These are phyloP conservation scores for Lordiphosa mommai DNA, from an alignment of 1,140 invertebrate genomes.

Conservation along the genomic window DNA sequence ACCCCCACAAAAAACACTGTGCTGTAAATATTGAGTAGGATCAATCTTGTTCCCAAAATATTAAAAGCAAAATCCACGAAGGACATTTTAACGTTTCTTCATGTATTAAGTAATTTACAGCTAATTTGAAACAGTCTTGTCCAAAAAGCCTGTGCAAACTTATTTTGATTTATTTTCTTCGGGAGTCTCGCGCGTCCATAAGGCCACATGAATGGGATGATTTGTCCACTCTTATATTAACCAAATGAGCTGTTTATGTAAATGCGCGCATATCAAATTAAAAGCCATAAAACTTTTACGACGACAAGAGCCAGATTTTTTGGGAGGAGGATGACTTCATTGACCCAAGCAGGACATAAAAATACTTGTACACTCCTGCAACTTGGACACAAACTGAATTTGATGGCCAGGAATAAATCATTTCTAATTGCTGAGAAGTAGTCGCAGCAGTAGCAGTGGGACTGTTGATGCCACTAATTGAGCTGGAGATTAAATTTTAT, in stretches of 20 bases:
- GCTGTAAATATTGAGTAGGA: too few relatives aligned
- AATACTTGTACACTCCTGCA: conserved; percentile 37
- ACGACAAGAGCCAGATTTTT: conserved; percentile 45
- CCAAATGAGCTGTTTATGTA: conserved; percentile 71
- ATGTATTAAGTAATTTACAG: too few relatives aligned
- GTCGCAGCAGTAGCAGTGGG: neutral
- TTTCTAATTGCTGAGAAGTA: conserved; percentile 49
- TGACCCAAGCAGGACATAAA: conserved; percentile 41
- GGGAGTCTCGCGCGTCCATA: neutral
- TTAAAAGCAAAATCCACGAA: too few relatives aligned
- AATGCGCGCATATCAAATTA: conserved; percentile 68
- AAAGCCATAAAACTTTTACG: conserved; percentile 60
- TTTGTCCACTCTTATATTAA: conserved; percentile 62
- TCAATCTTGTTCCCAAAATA: too few relatives aligned
- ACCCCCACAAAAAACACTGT: too few relatives aligned
- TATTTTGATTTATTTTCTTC: too few relatives aligned
- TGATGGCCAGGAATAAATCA: conserved; percentile 67
- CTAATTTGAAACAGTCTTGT: too few relatives aligned
- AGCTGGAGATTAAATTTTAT: conserved; percentile 54
- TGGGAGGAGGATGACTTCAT: conserved; percentile 54
- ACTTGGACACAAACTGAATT: conserved; percentile 25
- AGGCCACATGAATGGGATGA: conserved; percentile 15
- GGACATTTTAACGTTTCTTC: too few relatives aligned
- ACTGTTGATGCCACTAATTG: conserved; percentile 43
- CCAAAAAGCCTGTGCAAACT: too few relatives aligned